These are phyloP conservation scores for Eretmochelys imbricata DNA, from an alignment of 2,113 vertebrate species.

Conservation along the genomic window DNA sequence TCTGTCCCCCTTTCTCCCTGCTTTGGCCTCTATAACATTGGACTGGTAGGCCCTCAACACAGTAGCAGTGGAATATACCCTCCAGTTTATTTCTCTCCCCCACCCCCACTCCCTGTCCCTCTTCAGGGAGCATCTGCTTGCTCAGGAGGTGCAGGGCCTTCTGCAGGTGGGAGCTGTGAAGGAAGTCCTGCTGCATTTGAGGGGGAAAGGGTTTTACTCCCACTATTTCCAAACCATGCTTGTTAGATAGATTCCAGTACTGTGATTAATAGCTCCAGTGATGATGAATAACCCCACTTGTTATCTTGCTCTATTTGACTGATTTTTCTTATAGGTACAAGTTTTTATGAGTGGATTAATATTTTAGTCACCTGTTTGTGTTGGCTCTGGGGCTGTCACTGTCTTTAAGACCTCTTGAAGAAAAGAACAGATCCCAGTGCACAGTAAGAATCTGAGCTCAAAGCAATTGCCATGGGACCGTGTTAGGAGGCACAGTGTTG, in stretches of 20 bases:
- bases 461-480: background rate
- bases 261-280: background rate
- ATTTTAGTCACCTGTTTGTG: background rate
- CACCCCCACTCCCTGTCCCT: too few species aligned
- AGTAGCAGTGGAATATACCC: too few species aligned
- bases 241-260: constrained; percentile 8
- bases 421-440: background rate
- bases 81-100: too few species aligned
- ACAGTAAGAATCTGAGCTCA: background rate
- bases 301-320: constrained; percentile 16
- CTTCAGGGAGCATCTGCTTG: too few species aligned
- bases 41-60: too few species aligned
- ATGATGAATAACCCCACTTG: constrained; percentile 38
- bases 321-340: background rate
- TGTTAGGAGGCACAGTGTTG: background rate
- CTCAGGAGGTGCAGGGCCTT: too few species aligned
- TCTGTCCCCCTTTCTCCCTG: too few species aligned
- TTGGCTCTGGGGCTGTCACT: background rate
- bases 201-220: too few species aligned
- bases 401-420: background rate
- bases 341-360: constrained; percentile 7
- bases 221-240: background rate
- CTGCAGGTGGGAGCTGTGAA: too few species aligned
- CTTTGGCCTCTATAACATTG: too few species aligned
- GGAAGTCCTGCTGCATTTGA: too few species aligned